Base-by-base conservation (phyloP, 2,797 vertebrate genomes). In the Ambastaia sidthimunki region DNA sequence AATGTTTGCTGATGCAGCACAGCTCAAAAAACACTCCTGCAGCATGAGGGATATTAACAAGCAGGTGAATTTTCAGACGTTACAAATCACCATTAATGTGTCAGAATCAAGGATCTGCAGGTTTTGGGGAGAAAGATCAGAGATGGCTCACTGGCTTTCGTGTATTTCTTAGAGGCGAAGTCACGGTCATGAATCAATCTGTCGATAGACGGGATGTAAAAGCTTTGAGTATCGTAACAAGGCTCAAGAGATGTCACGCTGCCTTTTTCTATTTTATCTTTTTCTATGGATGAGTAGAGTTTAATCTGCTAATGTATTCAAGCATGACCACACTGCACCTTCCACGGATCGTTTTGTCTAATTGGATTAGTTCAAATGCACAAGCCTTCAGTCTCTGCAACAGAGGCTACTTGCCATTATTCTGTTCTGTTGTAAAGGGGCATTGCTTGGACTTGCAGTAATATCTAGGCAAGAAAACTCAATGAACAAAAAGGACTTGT, bases 81-180 rank as follows among this genome's bases (percentile, higher is more conserved):
- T 71, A 80, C 77, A 77, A 82, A 82, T 77, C 80, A 77, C 57
- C 7, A 57, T 48, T 67, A 69, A 59, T 10, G 50, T 23, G 74
- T 52, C 77, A 73, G 34, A 76, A 16, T 74, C 19, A 59, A 82
- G 69, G 70, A 80, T 59, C 66, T 1, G 16, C 28, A 25, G 50
- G 37, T 34, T 78, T 60, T n/a, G 34, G 25, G 65, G 18, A 25
- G 69, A 80, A 44, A 31, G 59, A 19, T 37, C 18, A 34, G 60
- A 48, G 67, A 47, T 68, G 66, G 52, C 3, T 10, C 44, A 50
- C 57, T 37, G 74, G 19, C 25, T 63, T 34, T 63, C 54, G 15
- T 12, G 69, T 57, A 37, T 68, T 25, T 13, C 52, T n/a, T 18
- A 0, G 31, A 76, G 65, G 19, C 13, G n/a, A 67, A 57, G 21